Evolutionary conservation across 2,797 vertebrate species (phyloP).

Genomic region (Psittacula echo): DNA sequence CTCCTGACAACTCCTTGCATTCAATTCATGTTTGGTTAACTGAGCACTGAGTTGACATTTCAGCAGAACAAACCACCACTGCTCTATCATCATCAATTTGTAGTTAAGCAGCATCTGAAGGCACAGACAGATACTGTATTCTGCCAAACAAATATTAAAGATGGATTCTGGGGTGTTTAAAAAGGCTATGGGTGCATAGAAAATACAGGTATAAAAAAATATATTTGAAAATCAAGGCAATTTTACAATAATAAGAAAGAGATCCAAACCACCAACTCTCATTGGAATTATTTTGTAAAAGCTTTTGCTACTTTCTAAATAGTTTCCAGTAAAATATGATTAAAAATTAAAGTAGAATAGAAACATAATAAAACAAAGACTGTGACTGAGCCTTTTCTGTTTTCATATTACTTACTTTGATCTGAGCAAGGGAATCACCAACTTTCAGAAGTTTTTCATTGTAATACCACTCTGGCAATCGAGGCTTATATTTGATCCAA

Average conservation of each 20-base stretch:
- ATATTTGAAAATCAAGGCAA: background rate
- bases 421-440: conserved; percentile 86
- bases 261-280: background rate
- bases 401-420: conserved; percentile 82
- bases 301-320: background rate
- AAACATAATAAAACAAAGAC: conserved; percentile 15
- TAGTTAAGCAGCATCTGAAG: background rate
- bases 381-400: background rate
- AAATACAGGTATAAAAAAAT: background rate
- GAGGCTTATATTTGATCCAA: conserved; percentile 88
- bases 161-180: background rate
- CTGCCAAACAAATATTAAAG: background rate
- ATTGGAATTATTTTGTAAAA: background rate
- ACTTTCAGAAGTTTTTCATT: conserved; percentile 86
- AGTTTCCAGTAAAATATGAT: background rate
- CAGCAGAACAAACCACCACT: background rate
- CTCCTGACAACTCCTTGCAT: background rate
- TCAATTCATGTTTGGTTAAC: background rate
- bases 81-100: background rate
- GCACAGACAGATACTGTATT: background rate
- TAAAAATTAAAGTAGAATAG: conserved; percentile 10
- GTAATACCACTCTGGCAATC: conserved; percentile 86
- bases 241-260: background rate
- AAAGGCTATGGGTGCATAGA: background rate
- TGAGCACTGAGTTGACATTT: background rate